Evolutionary conservation across 2,113 vertebrate genomes (phyloP), one percentile per base, ranked within the genome.

Genomic region (Tychaedon coryphoeus): DNA sequence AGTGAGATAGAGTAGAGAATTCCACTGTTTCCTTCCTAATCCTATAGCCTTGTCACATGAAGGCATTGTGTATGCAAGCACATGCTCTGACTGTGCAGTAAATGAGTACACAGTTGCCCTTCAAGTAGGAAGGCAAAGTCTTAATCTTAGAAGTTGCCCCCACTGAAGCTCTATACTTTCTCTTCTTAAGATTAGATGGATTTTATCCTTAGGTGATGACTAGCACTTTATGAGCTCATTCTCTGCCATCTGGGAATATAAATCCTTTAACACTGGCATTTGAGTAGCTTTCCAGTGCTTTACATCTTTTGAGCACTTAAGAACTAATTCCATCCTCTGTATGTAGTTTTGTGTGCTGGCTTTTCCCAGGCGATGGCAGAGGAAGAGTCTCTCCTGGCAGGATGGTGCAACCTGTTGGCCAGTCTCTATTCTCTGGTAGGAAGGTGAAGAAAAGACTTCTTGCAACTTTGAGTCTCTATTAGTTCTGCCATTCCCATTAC

Each of bases 261-360:
- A 94, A 91, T 82, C 81, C 87, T 88, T 91, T 94, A 61, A 75
- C 77, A 61, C 14, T 47, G 70, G 54, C 42, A 76, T 74, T 82
- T 82, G 73, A 90, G 81, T 38, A 82, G 66, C 54, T 95, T 94
- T 94, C 54, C 81, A 67, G 73, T 54, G 38, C 48, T 78, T 90
- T 90, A 85, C 19, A 7, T 72, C 79, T 88, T 82, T 60, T 36
- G 60, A 78, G 70, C 24, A 34, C 17, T 93, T 74, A 67, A 88
- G 65, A 79, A 81, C 45, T 82, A 95, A 95, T 76, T 54, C 38
- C 29, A 40, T 79, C 50, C 50, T 90, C 81, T 79, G 38, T 26
- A 24, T 0, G 5, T 20, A 47, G 34, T 79, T 87, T 64, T 54
- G 34, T 76, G 62, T 19, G 45, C 71, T 78, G 50, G 62, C 95